Conservation (phyloP, 2,113 vertebrate species). For the Cyprinodon tularosa region DNA sequence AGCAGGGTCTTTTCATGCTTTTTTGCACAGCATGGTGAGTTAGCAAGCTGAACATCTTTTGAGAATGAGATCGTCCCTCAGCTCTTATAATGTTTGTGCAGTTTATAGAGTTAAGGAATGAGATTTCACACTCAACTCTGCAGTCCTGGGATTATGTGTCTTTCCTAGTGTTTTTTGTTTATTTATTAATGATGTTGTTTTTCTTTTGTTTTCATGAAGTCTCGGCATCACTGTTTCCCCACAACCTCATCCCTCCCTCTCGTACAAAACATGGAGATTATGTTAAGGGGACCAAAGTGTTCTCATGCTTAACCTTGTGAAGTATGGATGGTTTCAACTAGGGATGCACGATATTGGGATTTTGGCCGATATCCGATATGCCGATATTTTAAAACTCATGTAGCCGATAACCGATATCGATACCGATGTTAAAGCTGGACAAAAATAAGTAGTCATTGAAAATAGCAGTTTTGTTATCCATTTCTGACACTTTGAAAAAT, state of each 20-base stretch:
- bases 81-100: constrained; percentile 22
- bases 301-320: no score
- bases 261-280: not conserved
- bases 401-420: no score
- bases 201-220: not conserved
- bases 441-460: no score
- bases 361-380: no score
- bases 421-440: no score
- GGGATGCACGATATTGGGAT: no score
- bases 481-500: no score
- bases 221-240: not conserved
- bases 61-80: constrained; percentile 28
- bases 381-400: no score
- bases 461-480: no score
- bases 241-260: not conserved
- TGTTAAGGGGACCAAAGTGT: not conserved
- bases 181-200: not conserved
- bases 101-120: constrained; percentile 3
- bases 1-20: constrained; percentile 83
- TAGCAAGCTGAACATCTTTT: constrained; percentile 59
- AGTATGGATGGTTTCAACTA: no score
- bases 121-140: not conserved
- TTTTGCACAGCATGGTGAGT: constrained; percentile 61
- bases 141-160: not conserved
- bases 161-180: not conserved